These are phyloP conservation scores for Leptosomus discolor DNA, from an alignment of 2,113 vertebrate genomes.

Conservation along the genomic window DNA sequence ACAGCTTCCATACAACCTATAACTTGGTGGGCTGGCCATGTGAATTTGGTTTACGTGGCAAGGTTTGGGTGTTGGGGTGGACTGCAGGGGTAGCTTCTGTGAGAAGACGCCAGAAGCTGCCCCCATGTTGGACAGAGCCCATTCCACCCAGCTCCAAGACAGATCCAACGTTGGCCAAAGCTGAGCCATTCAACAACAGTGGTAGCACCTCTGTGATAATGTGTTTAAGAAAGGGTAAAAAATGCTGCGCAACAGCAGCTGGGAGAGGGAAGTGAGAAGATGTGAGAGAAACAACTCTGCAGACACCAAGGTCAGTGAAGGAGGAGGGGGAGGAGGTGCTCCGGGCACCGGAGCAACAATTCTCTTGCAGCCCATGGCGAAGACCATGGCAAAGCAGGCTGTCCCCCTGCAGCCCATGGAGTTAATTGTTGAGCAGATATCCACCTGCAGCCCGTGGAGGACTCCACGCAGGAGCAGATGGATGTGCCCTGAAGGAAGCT, in stretches of 20 bases:
- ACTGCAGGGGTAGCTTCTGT: not conserved
- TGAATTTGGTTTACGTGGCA: not conserved
- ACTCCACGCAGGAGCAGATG: not conserved
- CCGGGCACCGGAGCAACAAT: not conserved
- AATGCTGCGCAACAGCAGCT: not conserved
- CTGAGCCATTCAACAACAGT: rapidly evolving
- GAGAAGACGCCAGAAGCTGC: not conserved
- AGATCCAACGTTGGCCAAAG: not conserved
- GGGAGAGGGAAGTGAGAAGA: not conserved
- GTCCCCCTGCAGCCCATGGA: not conserved
- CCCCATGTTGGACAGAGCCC: not conserved
- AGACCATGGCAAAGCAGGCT: not conserved
- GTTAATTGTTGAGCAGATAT: not conserved
- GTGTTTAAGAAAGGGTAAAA: not conserved
- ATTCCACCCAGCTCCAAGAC: not conserved
- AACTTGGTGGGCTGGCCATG: not conserved
- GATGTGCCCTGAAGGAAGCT: not conserved
- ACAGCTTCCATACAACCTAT: not conserved
- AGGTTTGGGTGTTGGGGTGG: not conserved
- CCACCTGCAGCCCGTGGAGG: not conserved
- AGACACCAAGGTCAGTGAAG: no score
- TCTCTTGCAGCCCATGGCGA: not conserved
- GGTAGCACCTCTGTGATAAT: not conserved
- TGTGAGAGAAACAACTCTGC: not conserved
- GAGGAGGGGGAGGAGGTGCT: not conserved